Conservation (phyloP, 2,888 invertebrate genomes). For the Odontocolon sp. region DNA sequence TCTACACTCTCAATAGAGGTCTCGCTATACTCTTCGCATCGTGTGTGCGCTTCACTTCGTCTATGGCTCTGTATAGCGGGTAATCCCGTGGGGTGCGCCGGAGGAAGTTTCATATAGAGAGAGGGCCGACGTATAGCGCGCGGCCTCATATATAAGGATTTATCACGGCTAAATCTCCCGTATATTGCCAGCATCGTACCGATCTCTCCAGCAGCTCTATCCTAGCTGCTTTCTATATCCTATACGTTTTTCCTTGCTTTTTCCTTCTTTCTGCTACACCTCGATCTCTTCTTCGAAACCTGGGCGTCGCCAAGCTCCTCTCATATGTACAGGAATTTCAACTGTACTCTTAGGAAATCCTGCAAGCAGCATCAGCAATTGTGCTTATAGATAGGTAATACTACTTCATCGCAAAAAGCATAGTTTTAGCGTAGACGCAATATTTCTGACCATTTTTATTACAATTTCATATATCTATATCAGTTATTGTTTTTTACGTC, state of each 20-base stretch:
- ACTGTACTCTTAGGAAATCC: too few species aligned
- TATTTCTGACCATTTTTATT: too few species aligned
- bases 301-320: too few species aligned
- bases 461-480: too few species aligned
- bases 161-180: constrained; percentile 80
- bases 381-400: too few species aligned
- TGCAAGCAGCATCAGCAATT: neutral
- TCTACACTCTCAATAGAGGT: constrained; percentile 1
- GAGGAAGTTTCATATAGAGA: constrained; percentile 77
- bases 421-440: too few species aligned
- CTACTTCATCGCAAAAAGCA: too few species aligned
- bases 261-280: constrained; percentile 58
- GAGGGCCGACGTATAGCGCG: constrained; percentile 70
- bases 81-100: constrained; percentile 78
- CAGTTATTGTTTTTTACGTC: too few species aligned
- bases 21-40: constrained; percentile 15
- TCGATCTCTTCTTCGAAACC: constrained; percentile 51
- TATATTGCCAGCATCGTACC: constrained; percentile 78
- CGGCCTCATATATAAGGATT: constrained; percentile 81
- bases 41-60: constrained; percentile 61
- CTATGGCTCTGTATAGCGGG: constrained; percentile 69
- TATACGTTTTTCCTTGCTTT: constrained; percentile 45
- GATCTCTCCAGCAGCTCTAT: constrained; percentile 65
- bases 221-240: constrained; percentile 42
- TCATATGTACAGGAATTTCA: too few species aligned